Evolutionary conservation across 2,113 vertebrate species (phyloP).

Genomic region (Gallinago undulata): DNA sequence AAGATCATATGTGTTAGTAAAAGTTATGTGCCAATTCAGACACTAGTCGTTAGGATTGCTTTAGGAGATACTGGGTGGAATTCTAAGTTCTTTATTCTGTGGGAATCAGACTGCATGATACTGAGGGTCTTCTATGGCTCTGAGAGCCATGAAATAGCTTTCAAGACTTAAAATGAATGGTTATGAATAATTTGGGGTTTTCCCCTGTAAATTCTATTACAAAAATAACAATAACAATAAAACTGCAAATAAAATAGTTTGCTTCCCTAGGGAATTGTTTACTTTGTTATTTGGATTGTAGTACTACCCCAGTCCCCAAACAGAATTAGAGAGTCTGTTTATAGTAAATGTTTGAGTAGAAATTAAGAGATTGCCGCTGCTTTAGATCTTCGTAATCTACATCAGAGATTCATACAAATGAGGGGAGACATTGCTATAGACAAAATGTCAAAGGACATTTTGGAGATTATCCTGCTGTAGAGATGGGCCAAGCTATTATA

Average conservation of each 20-base stretch:
- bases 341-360: not conserved
- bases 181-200: not conserved
- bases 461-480: not conserved
- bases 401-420: not conserved
- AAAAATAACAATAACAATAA: conserved; percentile 19
- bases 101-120: not conserved
- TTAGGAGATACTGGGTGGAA: not conserved
- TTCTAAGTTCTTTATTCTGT: not conserved
- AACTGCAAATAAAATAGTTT: conserved; percentile 2
- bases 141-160: conserved; percentile 22
- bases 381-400: not conserved
- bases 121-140: not conserved
- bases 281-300: conserved; percentile 1
- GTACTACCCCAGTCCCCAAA: not conserved
- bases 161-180: conserved; percentile 13
- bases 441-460: not conserved
- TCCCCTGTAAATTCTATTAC: not conserved
- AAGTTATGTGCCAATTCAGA: not conserved
- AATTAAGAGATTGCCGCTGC: not conserved
- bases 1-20: not conserved
- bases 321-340: conserved; percentile 13
- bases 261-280: not conserved
- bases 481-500: not conserved
- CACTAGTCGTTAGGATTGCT: not conserved
- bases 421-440: not conserved